Conservation (phyloP, 2,797 vertebrate genomes). For the Propithecus deckenii region DNA sequence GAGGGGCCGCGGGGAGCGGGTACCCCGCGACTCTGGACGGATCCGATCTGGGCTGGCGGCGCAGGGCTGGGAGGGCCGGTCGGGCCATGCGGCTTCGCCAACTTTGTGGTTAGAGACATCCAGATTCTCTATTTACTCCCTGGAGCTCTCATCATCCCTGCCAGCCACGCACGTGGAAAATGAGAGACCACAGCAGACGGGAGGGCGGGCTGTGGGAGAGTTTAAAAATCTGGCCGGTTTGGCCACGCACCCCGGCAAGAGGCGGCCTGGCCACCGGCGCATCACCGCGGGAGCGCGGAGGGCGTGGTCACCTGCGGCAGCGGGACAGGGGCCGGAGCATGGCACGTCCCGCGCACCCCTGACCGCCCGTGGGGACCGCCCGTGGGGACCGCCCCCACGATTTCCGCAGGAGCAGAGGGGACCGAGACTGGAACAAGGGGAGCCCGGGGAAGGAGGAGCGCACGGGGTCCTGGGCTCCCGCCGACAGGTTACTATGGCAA, state of each 20-base stretch:
- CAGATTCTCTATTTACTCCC: slow-evolving; percentile 72
- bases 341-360: not conserved
- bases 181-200: slow-evolving; percentile 82
- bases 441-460: too few species aligned
- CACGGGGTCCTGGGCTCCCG: not conserved
- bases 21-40: slow-evolving; percentile 8
- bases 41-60: slow-evolving; percentile 58
- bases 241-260: slow-evolving; percentile 75
- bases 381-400: too few species aligned
- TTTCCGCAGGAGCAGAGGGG: not conserved
- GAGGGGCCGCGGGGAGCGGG: not conserved
- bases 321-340: too few species aligned
- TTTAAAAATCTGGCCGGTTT: slow-evolving; percentile 82
- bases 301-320: rapidly evolving
- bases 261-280: too few species aligned
- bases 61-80: slow-evolving; percentile 62
- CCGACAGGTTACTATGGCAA: slow-evolving; percentile 52
- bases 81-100: slow-evolving; percentile 70
- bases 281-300: too few species aligned
- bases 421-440: not conserved
- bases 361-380: too few species aligned
- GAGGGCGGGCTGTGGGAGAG: slow-evolving; percentile 70
- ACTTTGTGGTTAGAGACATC: slow-evolving; percentile 70
- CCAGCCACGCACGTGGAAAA: slow-evolving; percentile 49
- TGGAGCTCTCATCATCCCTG: slow-evolving; percentile 58